These are phyloP conservation scores for Hemichromis elongatus DNA, from an alignment of 2,113 vertebrate species.

Conservation along the genomic window DNA sequence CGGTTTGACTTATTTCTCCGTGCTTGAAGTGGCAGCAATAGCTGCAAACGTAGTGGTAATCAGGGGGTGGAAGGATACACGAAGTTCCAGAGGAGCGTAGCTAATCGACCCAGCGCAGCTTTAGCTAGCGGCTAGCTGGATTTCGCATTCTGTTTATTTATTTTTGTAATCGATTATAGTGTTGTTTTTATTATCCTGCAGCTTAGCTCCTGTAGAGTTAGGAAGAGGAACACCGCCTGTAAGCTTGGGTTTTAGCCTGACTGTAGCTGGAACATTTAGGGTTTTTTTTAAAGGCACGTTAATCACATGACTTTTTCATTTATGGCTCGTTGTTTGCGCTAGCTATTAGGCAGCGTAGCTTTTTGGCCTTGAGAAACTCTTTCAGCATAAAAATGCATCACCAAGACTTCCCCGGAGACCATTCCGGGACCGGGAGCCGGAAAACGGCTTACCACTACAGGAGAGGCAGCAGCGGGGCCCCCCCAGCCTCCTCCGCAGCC, in stretches of 20 bases:
- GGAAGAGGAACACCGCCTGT: neutral
- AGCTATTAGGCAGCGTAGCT: slow-evolving; percentile 1
- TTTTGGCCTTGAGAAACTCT: neutral
- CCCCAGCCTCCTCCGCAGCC: slow-evolving; percentile 42
- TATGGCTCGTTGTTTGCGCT: slow-evolving; percentile 49
- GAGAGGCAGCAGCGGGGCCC: slow-evolving; percentile 78
- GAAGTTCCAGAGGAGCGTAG: neutral
- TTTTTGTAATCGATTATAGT: neutral
- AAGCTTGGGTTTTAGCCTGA: neutral
- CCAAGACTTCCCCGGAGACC: slow-evolving; percentile 84
- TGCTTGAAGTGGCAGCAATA: neutral
- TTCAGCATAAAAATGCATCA: slow-evolving; percentile 82
- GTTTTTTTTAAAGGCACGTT: slow-evolving; percentile 37
- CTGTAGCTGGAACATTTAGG: too few species aligned
- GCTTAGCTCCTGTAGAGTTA: neutral
- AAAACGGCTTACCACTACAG: slow-evolving; percentile 82
- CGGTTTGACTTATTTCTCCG: neutral
- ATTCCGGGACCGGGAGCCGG: slow-evolving; percentile 74
- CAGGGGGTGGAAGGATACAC: neutral
- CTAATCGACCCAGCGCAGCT: slow-evolving; percentile 1
- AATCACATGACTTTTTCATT: slow-evolving; percentile 51
- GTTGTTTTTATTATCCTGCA: neutral
- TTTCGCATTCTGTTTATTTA: slow-evolving; percentile 17
- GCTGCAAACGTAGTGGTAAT: neutral
- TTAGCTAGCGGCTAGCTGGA: slow-evolving; percentile 29